Percentiles rank a stretch among this genome's conserved stretches.
Evolutionary conservation across 2,113 vertebrate species (phyloP).

Genomic region (Mungos mungo): DNA sequence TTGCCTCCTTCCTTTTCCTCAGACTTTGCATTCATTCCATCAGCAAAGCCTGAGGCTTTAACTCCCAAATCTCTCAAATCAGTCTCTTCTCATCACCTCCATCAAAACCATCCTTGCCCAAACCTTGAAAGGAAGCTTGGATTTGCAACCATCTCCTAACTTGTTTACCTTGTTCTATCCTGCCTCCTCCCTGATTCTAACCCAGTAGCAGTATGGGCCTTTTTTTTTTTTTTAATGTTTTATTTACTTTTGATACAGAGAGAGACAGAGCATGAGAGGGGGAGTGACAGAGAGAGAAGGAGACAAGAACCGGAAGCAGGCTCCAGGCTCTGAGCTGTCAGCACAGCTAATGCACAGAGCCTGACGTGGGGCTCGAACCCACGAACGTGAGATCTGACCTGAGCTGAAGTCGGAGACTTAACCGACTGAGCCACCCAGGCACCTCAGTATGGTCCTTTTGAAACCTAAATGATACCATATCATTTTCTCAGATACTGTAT

Average conservation of each 20-base stretch:
- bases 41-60: slow-evolving; percentile 3
- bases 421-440: too few relatives aligned
- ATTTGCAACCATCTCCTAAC: not conserved
- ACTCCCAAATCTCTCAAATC: not conserved
- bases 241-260: too few relatives aligned
- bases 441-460: slow-evolving; percentile 15
- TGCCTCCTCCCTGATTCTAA: not conserved
- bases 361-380: too few relatives aligned
- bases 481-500: not conserved
- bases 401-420: too few relatives aligned
- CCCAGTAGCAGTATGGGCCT: not conserved
- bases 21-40: not conserved
- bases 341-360: too few relatives aligned
- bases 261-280: too few relatives aligned
- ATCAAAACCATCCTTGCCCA: not conserved
- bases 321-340: too few relatives aligned
- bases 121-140: not conserved
- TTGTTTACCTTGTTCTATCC: not conserved
- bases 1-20: not conserved
- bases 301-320: too few relatives aligned
- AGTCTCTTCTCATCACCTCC: not conserved
- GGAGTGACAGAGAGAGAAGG: too few relatives aligned
- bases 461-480: not conserved
- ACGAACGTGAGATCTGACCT: too few relatives aligned
- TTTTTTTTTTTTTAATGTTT: too few relatives aligned